These are phyloP conservation scores for Galagoides demidoff DNA, from an alignment of 2,797 vertebrate genomes.

Conservation along the genomic window DNA sequence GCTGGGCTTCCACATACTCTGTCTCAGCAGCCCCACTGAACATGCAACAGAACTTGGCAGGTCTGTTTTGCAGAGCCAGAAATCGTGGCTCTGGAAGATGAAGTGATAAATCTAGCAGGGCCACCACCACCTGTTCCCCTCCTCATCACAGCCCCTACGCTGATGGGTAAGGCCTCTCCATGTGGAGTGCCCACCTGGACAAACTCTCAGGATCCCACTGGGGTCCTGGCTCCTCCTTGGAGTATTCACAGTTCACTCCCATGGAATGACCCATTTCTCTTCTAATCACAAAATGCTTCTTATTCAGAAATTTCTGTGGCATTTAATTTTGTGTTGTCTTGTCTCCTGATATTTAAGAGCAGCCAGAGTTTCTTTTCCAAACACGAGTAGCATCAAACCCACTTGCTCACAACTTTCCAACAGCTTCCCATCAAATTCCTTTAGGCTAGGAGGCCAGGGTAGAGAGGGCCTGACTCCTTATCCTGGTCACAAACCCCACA, in stretches of 20 bases:
- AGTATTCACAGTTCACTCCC: background rate
- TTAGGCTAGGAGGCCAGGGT: too few relatives aligned
- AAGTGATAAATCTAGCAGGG: background rate
- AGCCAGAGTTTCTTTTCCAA: conserved; percentile 20
- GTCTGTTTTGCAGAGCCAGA: background rate
- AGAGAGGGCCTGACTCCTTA: background rate
- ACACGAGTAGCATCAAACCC: conserved; percentile 25
- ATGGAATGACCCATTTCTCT: background rate
- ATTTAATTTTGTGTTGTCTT: conserved; percentile 18
- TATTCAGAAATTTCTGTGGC: background rate
- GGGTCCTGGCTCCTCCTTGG: background rate
- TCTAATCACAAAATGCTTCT: background rate
- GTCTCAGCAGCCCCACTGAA: background rate
- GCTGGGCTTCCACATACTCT: background rate
- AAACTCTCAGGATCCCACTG: too few relatives aligned
- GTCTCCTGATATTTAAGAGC: conserved; percentile 42
- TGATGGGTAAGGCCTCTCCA: background rate
- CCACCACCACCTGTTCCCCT: background rate
- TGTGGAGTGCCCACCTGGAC: background rate
- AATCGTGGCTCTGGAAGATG: background rate
- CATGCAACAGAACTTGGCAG: background rate
- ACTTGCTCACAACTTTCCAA: conserved; percentile 1
- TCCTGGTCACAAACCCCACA: background rate
- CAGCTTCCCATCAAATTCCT: background rate
- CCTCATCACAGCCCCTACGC: background rate